phyloP scores from a whole-genome alignment of 2,113 vertebrate genomes.

The Axis porcinus region DNA sequence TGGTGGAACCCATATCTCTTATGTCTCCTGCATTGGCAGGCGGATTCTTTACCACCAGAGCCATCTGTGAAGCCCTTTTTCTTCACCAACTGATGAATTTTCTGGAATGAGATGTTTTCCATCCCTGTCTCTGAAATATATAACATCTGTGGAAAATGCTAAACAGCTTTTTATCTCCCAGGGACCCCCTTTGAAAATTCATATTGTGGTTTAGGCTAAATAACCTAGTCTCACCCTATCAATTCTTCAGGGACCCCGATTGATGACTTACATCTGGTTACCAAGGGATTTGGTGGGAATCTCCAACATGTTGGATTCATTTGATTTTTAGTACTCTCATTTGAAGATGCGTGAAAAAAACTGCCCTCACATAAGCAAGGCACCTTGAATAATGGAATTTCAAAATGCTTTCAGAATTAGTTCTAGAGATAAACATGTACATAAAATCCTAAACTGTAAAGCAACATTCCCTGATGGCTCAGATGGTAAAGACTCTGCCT shows the following conservation, averaged over 20 bases:
- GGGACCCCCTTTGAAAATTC: not conserved
- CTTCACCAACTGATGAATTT: not conserved
- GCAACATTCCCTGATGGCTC: not conserved
- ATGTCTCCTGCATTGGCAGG: not conserved
- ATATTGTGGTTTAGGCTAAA: not conserved
- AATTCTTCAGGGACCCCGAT: not conserved
- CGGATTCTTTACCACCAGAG: not conserved
- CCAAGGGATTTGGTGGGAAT: not conserved
- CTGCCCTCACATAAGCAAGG: not conserved
- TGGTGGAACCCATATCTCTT: not conserved
- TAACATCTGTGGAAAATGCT: not conserved
- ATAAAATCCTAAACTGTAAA: not conserved
- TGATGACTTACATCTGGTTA: not conserved
- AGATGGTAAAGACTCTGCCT: not conserved
- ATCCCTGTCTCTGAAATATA: not conserved
- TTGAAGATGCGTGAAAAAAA: not conserved
- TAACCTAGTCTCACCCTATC: not conserved
- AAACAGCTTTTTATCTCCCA: not conserved
- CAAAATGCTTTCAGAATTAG: constrained; percentile 26
- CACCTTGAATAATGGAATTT: not conserved
- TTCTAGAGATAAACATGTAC: not conserved
- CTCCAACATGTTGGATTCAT: not conserved
- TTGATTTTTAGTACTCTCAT: not conserved
- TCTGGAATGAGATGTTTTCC: not conserved
- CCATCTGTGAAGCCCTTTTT: not conserved